Conservation (phyloP, 2,888 invertebrate genomes). For the Spodoptera exigua region DNA sequence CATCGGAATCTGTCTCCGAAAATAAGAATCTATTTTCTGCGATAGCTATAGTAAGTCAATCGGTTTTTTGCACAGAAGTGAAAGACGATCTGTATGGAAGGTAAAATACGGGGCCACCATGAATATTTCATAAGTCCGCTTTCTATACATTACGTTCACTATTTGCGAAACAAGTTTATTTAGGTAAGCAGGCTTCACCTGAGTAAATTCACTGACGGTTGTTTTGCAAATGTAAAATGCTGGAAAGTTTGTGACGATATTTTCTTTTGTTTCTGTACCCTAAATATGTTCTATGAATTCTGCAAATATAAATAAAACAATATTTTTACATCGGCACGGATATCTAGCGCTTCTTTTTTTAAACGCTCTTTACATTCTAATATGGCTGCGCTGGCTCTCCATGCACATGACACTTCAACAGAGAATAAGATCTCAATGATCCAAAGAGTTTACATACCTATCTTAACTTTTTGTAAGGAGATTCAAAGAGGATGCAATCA, state of each 20-base stretch:
- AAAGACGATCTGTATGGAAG: slow-evolving; percentile 23
- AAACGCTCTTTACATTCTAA: too few relatives aligned
- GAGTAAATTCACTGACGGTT: slow-evolving; percentile 13
- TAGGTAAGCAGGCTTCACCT: slow-evolving; percentile 11
- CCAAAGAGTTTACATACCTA: too few relatives aligned
- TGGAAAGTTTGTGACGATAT: slow-evolving; percentile 15
- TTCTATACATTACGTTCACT: slow-evolving; percentile 33
- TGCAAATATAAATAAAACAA: too few relatives aligned
- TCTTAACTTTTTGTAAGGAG: too few relatives aligned
- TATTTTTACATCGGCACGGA: too few relatives aligned
- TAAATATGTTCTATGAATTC: too few relatives aligned
- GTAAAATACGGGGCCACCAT: slow-evolving; percentile 31
- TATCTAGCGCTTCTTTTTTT: too few relatives aligned
- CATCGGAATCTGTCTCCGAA: slow-evolving; percentile 17
- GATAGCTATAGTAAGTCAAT: slow-evolving; percentile 35
- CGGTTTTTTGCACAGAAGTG: slow-evolving; percentile 26
- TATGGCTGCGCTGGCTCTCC: too few relatives aligned
- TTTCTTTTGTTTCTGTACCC: slow-evolving; percentile 10
- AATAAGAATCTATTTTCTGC: slow-evolving; percentile 29
- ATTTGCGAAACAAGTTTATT: slow-evolving; percentile 37
- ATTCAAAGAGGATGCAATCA: too few relatives aligned
- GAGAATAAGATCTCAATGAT: too few relatives aligned
- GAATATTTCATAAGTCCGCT: slow-evolving; percentile 50
- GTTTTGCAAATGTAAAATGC: slow-evolving; percentile 6
- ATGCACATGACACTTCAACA: too few relatives aligned